phyloP scores from a whole-genome alignment of 1,140 invertebrate species.

The Oscheius sp. region DNA sequence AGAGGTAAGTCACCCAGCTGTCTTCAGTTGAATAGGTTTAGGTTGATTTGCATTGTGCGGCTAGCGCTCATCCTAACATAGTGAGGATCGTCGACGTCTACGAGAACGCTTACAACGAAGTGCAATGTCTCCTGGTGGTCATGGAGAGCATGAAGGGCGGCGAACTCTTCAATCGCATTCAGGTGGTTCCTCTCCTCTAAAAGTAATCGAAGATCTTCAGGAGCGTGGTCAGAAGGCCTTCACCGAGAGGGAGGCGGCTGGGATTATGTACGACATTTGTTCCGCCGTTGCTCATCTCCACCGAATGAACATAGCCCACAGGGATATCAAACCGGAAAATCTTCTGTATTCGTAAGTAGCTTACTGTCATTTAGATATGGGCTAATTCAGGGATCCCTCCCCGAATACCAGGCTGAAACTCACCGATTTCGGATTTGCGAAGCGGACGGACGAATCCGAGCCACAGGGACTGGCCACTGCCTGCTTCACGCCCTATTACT shows the following conservation, averaged over 20 bases:
- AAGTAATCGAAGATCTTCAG: conserved; percentile 28
- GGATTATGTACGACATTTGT: conserved; percentile 93
- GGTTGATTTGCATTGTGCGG: conserved; percentile 86
- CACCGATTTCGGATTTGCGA: conserved; percentile 97
- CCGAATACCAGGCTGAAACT: conserved; percentile 78
- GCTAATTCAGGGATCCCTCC: conserved; percentile 49
- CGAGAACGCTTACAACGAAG: conserved; percentile 85
- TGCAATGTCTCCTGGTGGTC: conserved; percentile 85
- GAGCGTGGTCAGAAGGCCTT: conserved; percentile 49
- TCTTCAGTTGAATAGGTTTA: neutral
- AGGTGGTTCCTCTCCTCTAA: conserved; percentile 68
- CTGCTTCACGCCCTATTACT: conserved; percentile 97
- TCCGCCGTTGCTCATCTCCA: conserved; percentile 89
- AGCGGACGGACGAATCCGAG: conserved; percentile 67
- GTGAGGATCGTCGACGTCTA: conserved; percentile 91
- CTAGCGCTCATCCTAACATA: conserved; percentile 83
- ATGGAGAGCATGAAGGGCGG: conserved; percentile 99
- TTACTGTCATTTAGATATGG: neutral
- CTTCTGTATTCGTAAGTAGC: conserved; percentile 64
- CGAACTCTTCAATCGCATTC: conserved; percentile 91
- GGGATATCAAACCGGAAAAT: conserved; percentile 63
- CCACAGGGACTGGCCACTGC: conserved; percentile 86
- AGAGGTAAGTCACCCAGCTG: conserved; percentile 68
- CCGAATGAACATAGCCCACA: conserved; percentile 75
- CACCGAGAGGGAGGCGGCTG: conserved; percentile 72